These are phyloP conservation scores for Calliopsis andreniformis DNA, from an alignment of 1,140 invertebrate species.

Conservation along the genomic window DNA sequence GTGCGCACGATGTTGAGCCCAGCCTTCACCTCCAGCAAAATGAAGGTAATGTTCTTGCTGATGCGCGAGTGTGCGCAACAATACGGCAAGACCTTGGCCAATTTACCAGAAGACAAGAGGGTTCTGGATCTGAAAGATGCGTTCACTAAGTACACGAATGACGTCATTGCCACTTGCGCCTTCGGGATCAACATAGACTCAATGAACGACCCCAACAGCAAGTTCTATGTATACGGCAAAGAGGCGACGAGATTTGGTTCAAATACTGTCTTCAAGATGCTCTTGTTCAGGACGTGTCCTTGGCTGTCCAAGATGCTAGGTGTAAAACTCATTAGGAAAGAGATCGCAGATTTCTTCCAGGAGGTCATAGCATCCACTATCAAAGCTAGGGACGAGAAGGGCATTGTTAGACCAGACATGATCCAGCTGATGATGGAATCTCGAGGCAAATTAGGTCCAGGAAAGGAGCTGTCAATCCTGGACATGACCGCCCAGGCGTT, in stretches of 20 bases:
- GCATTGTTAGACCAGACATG: conserved; percentile 52
- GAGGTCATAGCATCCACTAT: conserved; percentile 68
- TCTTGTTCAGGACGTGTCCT: conserved; percentile 57
- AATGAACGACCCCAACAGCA: conserved; percentile 58
- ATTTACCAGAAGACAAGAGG: conserved; percentile 58
- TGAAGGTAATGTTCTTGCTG: conserved; percentile 53
- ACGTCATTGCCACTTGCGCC: conserved; percentile 78
- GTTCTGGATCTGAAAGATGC: conserved; percentile 70
- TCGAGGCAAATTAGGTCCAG: conserved; percentile 61
- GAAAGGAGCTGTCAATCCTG: conserved; percentile 37
- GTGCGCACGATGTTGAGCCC: conserved; percentile 70
- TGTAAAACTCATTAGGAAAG: conserved; percentile 57
- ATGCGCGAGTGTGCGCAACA: conserved; percentile 38
- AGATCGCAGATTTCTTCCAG: conserved; percentile 69
- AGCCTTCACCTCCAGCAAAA: conserved; percentile 72
- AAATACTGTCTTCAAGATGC: conserved; percentile 62
- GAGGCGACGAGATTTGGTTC: conserved; percentile 67
- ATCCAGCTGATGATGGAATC: conserved; percentile 60
- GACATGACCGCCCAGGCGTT: conserved; percentile 66
- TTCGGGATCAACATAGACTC: conserved; percentile 74
- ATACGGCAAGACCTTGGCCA: conserved; percentile 23
- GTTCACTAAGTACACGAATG: conserved; percentile 77
- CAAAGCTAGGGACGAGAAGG: conserved; percentile 32
- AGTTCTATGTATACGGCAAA: conserved; percentile 71
- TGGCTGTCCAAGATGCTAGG: conserved; percentile 60